Conservation (phyloP, 2,888 invertebrate genomes). For the Dascillus cervinus region DNA sequence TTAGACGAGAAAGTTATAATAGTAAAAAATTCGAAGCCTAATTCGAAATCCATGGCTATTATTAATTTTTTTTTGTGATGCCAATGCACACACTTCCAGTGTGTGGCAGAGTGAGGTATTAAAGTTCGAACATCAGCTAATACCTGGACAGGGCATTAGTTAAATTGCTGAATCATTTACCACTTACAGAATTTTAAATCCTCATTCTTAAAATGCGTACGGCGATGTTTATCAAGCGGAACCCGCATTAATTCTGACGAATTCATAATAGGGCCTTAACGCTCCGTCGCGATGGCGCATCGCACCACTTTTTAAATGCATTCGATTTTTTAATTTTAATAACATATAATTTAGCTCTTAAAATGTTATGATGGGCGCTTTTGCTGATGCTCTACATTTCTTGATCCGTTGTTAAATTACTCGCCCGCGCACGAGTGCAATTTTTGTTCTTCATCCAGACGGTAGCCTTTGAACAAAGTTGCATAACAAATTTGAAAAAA, state of each 20-base stretch:
- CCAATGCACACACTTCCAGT: too few relatives aligned
- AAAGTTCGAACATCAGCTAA: slow-evolving; percentile 14
- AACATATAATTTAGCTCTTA: slow-evolving; percentile 37
- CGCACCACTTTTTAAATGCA: slow-evolving; percentile 10
- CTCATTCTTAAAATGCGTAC: not conserved
- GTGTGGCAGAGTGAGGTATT: too few relatives aligned
- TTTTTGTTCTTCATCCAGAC: too few relatives aligned
- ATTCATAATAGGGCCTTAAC: slow-evolving; percentile 5
- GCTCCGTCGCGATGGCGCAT: slow-evolving; percentile 3
- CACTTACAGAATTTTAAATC: slow-evolving; percentile 11
- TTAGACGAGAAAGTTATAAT: too few relatives aligned
- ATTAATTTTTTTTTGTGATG: too few relatives aligned
- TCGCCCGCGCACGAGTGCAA: slow-evolving; percentile 15
- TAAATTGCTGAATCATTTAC: slow-evolving; percentile 17
- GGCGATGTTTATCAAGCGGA: slow-evolving; percentile 1
- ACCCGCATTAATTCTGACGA: slow-evolving; percentile 1
- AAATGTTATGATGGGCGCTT: slow-evolving; percentile 34
- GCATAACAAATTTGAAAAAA: too few relatives aligned
- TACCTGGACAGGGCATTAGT: slow-evolving; percentile 10
- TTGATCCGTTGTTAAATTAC: slow-evolving; percentile 34
- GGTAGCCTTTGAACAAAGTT: too few relatives aligned
- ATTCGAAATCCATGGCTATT: too few relatives aligned
- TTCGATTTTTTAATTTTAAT: slow-evolving; percentile 33
- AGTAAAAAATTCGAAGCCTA: too few relatives aligned
- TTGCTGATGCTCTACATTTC: slow-evolving; percentile 34